Conservation (phyloP, 2,113 vertebrate genomes). For the Trogon surrucura region DNA sequence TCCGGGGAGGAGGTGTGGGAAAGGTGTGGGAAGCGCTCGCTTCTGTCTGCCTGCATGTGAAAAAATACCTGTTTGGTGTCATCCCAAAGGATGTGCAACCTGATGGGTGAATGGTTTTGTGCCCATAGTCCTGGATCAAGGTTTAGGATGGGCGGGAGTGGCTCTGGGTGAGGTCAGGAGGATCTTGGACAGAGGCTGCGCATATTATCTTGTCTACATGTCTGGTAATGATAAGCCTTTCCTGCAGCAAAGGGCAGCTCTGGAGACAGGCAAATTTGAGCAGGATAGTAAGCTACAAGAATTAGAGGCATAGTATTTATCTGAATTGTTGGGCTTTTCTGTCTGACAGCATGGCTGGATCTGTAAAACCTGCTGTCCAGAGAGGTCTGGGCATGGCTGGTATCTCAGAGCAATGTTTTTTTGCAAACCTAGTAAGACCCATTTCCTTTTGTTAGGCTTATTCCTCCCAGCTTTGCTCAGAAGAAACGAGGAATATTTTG, state of each 20-base stretch:
- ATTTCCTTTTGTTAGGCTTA: not conserved
- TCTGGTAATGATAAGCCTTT: not conserved
- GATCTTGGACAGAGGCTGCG: not conserved
- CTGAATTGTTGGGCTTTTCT: not conserved
- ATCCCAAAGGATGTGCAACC: not conserved
- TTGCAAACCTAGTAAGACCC: not conserved
- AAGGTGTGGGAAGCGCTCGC: not conserved
- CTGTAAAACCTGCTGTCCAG: not conserved
- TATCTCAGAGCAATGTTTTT: not conserved
- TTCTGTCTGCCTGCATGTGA: not conserved
- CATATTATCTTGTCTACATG: not conserved
- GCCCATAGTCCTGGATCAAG: rapidly evolving
- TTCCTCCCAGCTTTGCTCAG: not conserved
- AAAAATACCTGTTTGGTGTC: not conserved
- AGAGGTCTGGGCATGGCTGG: not conserved
- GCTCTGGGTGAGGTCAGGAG: not conserved
- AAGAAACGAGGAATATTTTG: not conserved
- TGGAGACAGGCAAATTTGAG: not conserved
- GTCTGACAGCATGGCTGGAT: not conserved
- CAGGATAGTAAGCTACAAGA: not conserved
- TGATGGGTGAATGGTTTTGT: not conserved
- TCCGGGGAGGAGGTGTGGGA: not conserved
- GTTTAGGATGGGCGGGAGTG: no score
- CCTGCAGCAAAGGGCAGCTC: not conserved
- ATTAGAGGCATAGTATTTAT: not conserved